Evolutionary conservation across 2,888 invertebrate species (phyloP).

Genomic region (Drosophila melanocephala): DNA sequence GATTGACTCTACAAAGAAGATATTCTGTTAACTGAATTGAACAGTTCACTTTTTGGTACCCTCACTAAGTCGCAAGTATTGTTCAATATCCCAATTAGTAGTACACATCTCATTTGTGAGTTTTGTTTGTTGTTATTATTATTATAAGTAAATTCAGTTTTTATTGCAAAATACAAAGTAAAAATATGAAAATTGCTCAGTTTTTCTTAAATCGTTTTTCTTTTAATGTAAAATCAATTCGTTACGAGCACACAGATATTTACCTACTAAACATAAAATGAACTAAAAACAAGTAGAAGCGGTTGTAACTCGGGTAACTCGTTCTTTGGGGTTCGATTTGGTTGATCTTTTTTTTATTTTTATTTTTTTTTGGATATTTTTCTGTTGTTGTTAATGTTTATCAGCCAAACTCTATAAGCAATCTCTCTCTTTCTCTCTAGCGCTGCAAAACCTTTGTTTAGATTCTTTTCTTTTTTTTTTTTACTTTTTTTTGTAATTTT

Average conservation of each 20-base stretch:
- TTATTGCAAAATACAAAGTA: slow-evolving; percentile 81
- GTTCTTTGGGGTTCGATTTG: slow-evolving; percentile 52
- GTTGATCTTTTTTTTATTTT: slow-evolving; percentile 29
- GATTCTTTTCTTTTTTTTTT: slow-evolving; percentile 45
- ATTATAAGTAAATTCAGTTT: slow-evolving; percentile 68
- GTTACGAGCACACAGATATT: slow-evolving; percentile 80
- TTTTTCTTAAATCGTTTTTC: slow-evolving; percentile 62
- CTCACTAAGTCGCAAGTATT: not conserved
- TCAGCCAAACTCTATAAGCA: slow-evolving; percentile 60
- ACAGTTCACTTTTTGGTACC: not conserved
- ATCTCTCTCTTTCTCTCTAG: slow-evolving; percentile 43
- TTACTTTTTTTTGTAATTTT: slow-evolving; percentile 62
- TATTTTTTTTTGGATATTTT: not conserved
- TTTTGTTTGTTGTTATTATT: slow-evolving; percentile 37
- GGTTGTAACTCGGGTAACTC: slow-evolving; percentile 73
- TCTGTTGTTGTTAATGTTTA: slow-evolving; percentile 21
- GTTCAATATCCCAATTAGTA: slow-evolving; percentile 25
- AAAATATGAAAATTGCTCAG: slow-evolving; percentile 77
- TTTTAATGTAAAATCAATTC: slow-evolving; percentile 75
- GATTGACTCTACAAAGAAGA: not conserved
- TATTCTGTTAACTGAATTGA: not conserved
- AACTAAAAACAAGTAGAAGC: slow-evolving; percentile 81
- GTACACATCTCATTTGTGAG: slow-evolving; percentile 13
- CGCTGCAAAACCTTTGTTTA: slow-evolving; percentile 44
- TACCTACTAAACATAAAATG: slow-evolving; percentile 80